A percentile compares a stretch with the other conserved stretches of the same genome.
These are phyloP conservation scores for Scleropages formosus DNA, from an alignment of 2,797 vertebrate genomes.

Conservation along the genomic window DNA sequence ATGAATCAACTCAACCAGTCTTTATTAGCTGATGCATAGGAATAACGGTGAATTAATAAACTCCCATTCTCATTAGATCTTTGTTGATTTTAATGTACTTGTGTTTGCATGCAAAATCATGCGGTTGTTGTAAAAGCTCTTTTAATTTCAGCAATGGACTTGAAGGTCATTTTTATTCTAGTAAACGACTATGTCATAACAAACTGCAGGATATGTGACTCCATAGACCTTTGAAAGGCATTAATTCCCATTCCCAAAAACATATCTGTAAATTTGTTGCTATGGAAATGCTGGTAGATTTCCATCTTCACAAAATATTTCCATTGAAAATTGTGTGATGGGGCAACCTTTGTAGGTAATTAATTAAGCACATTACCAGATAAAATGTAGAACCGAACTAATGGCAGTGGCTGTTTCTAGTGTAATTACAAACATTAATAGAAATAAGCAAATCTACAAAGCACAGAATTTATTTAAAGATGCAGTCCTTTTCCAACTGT, in stretches of 20 bases:
- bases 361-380: slow-evolving; percentile 23
- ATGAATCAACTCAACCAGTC: background rate
- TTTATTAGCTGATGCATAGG: background rate
- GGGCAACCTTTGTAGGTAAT: slow-evolving; percentile 6
- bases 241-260: slow-evolving; percentile 7
- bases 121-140: background rate
- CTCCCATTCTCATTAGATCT: background rate
- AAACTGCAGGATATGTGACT: background rate
- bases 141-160: background rate
- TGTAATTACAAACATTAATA: background rate
- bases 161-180: slow-evolving; percentile 8
- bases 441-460: slow-evolving; percentile 23
- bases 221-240: background rate
- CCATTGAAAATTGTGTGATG: background rate
- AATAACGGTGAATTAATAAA: background rate
- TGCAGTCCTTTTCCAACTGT: background rate
- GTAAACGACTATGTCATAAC: background rate
- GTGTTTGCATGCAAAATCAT: background rate
- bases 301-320: slow-evolving; percentile 22
- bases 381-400: slow-evolving; percentile 1
- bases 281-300: slow-evolving; percentile 21
- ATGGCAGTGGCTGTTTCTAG: background rate
- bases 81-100: background rate
- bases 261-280: background rate
- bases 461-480: slow-evolving; percentile 15